These are phyloP conservation scores for Torymus tubicola DNA, from an alignment of 2,888 invertebrate species.

Conservation along the genomic window DNA sequence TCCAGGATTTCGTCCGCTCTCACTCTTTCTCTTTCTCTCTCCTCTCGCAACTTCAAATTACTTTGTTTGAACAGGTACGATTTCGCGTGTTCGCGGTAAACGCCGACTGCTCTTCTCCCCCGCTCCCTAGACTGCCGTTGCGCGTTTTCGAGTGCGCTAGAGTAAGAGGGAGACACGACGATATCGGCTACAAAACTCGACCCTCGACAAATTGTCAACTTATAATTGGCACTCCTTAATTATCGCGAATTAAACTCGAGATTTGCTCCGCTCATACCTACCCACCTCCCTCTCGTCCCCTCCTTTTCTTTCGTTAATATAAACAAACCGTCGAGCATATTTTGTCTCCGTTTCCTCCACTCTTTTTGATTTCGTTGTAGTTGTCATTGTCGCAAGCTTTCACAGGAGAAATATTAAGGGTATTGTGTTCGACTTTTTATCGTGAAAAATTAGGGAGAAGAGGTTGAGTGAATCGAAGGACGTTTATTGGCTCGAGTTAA, in stretches of 20 bases:
- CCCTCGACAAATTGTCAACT: conserved; percentile 65
- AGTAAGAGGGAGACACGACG: conserved; percentile 1
- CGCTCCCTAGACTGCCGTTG: neutral
- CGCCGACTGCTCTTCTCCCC: neutral
- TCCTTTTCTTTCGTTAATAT: conserved; percentile 38
- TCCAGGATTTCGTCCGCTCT: neutral
- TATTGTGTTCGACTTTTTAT: conserved; percentile 63
- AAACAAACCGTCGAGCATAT: conserved; percentile 37
- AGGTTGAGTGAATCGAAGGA: conserved; percentile 17
- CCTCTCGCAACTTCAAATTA: neutral
- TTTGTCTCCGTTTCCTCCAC: conserved; percentile 34
- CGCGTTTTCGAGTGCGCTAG: neutral
- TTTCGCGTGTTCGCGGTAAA: conserved; percentile 4
- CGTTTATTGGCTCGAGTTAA: conserved; percentile 23
- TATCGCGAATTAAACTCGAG: conserved; percentile 64
- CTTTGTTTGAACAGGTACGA: conserved; percentile 14
- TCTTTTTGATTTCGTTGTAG: neutral
- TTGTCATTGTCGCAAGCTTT: conserved; percentile 5
- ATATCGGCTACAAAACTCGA: conserved; percentile 7
- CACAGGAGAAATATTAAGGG: conserved; percentile 61
- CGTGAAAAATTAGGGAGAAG: conserved; percentile 17
- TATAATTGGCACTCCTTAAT: conserved; percentile 68
- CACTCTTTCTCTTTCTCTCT: too few species aligned
- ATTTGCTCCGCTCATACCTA: conserved; percentile 43
- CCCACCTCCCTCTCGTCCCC: neutral